Conservation (phyloP, 2,797 vertebrate genomes). For the Rhyacichthys aspro region DNA sequence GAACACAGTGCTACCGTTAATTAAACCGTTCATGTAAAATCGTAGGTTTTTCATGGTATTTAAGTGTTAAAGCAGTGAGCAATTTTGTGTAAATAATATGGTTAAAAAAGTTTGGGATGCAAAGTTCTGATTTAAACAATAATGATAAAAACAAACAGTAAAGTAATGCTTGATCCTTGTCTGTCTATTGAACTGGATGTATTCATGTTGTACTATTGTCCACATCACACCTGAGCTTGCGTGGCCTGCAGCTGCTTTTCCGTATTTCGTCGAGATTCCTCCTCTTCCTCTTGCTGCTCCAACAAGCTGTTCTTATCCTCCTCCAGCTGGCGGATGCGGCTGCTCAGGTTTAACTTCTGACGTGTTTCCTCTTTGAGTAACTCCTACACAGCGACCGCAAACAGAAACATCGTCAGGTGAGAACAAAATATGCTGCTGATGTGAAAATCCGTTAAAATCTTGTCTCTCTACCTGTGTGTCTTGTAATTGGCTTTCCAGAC, state of each 20-base stretch:
- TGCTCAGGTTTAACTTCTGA: slow-evolving; percentile 96
- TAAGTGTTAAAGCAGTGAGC: too few species aligned
- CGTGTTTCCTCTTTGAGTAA: slow-evolving; percentile 95
- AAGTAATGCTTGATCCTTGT: too few species aligned
- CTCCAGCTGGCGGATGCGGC: slow-evolving; percentile 93
- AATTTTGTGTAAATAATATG: too few species aligned
- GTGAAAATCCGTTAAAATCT: background rate
- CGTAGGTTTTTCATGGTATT: too few species aligned
- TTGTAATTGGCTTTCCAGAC: slow-evolving; percentile 93
- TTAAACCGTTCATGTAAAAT: background rate
- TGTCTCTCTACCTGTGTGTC: slow-evolving; percentile 88
- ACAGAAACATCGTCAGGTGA: slow-evolving; percentile 8
- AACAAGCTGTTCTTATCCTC: slow-evolving; percentile 91
- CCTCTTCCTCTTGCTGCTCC: slow-evolving; percentile 98
- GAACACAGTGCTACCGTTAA: background rate
- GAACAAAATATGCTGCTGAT: background rate
- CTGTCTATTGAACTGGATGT: too few species aligned
- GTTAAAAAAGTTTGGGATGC: too few species aligned
- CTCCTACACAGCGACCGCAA: slow-evolving; percentile 79
- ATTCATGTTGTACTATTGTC: background rate
- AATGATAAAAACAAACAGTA: too few species aligned
- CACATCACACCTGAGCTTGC: slow-evolving; percentile 87
- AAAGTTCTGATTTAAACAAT: too few species aligned
- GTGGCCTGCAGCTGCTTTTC: slow-evolving; percentile 91
- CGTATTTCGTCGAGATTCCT: slow-evolving; percentile 90